Evolutionary conservation across 2,888 invertebrate species (phyloP).

Genomic region (Latrodectus elegans): DNA sequence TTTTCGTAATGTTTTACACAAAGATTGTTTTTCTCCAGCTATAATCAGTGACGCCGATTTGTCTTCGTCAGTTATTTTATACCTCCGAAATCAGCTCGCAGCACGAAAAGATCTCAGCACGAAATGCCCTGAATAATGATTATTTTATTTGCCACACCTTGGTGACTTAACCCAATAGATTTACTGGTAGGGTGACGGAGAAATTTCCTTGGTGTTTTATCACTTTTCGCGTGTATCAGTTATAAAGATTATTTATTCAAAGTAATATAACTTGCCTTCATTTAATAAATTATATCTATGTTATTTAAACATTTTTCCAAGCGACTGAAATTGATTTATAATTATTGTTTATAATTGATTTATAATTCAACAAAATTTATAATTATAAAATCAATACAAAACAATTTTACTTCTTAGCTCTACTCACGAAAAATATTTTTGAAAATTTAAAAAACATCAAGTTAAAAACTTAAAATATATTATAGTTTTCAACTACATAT

Average conservation of each 20-base stretch:
- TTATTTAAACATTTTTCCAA: too few species aligned
- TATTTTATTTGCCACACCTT: conserved; percentile 58
- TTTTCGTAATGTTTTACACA: conserved; percentile 20
- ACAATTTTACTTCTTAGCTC: too few species aligned
- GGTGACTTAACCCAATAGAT: conserved; percentile 59
- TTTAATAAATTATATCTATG: too few species aligned
- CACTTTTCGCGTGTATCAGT: conserved; percentile 17
- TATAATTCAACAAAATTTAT: too few species aligned
- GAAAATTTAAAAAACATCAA: too few species aligned
- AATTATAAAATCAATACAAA: too few species aligned
- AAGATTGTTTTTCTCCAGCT: conserved; percentile 39
- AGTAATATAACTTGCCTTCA: too few species aligned
- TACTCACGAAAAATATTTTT: too few species aligned
- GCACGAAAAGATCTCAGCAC: conserved; percentile 20
- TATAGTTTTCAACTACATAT: too few species aligned
- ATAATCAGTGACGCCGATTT: conserved; percentile 56
- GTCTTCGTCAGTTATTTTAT: conserved; percentile 59
- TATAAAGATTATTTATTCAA: conserved; percentile 39
- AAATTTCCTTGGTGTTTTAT: conserved; percentile 3
- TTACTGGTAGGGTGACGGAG: conserved; percentile 52
- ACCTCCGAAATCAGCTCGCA: conserved; percentile 31
- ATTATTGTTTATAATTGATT: too few species aligned
- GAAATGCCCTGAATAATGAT: conserved; percentile 55
- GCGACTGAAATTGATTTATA: too few species aligned
- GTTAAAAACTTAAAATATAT: too few species aligned